These are phyloP conservation scores for Pogoniulus pusillus DNA, from an alignment of 2,797 vertebrate genomes.

Conservation along the genomic window DNA sequence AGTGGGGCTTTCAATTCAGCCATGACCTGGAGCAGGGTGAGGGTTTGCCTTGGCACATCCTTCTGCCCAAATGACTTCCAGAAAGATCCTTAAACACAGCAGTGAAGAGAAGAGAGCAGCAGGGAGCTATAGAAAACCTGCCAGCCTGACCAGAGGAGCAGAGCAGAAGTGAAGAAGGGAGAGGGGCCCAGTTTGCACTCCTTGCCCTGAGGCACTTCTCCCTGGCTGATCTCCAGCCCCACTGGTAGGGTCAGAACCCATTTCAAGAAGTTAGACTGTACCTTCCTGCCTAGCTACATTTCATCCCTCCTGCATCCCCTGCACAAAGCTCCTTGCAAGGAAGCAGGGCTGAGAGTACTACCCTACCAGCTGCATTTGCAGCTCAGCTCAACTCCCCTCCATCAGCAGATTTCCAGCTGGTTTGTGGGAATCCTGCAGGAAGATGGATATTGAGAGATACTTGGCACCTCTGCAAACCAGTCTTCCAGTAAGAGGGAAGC, in stretches of 20 bases:
- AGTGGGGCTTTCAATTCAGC: accelerated
- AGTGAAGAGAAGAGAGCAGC: not conserved
- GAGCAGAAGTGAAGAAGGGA: not conserved
- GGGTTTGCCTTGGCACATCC: not conserved
- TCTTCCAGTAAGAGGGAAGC: not conserved
- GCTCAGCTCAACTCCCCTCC: not conserved
- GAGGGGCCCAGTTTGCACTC: not conserved
- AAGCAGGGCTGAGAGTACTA: not conserved
- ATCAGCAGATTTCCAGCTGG: not conserved
- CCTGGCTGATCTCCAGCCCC: not conserved
- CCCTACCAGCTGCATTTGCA: not conserved
- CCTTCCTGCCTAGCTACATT: not conserved
- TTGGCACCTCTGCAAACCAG: not conserved
- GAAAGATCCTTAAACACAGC: not conserved
- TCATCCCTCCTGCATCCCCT: not conserved
- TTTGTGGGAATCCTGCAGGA: not conserved
- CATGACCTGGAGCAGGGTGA: not conserved
- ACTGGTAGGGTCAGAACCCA: not conserved
- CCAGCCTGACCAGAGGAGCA: not conserved
- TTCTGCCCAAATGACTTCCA: not conserved
- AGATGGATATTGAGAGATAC: not conserved
- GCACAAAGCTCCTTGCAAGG: not conserved
- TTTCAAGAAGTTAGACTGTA: not conserved
- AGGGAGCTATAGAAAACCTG: not conserved
- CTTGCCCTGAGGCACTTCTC: not conserved